phyloP scores from a whole-genome alignment of 2,797 vertebrate species.

The Amblyraja radiata region DNA sequence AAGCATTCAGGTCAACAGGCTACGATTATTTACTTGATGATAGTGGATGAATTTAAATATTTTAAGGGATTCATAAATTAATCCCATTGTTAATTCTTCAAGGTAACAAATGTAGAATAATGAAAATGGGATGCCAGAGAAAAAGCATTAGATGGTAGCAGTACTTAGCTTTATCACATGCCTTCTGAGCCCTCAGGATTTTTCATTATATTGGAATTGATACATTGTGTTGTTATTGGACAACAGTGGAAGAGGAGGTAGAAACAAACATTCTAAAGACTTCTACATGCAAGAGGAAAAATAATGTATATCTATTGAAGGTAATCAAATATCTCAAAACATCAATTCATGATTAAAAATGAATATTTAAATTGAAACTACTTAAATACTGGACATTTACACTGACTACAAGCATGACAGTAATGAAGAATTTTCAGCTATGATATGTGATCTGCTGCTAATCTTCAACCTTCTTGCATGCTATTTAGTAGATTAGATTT shows the following conservation, averaged over 20 bases:
- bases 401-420: not conserved
- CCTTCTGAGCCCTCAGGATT: too few species aligned
- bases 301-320: not conserved
- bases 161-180: too few species aligned
- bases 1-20: not conserved
- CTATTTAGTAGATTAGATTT: constrained; percentile 34
- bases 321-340: not conserved
- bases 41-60: not conserved
- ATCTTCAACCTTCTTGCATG: not conserved
- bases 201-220: too few species aligned
- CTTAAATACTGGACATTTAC: not conserved
- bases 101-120: not conserved
- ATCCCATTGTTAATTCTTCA: not conserved
- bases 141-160: not conserved
- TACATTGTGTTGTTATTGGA: too few species aligned
- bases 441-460: not conserved
- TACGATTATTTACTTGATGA: not conserved
- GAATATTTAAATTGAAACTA: not conserved
- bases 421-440: not conserved
- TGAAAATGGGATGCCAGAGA: not conserved
- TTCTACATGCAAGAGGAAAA: not conserved
- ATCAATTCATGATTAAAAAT: not conserved
- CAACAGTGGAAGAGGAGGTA: not conserved
- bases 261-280: not conserved
- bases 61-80: not conserved